A percentile compares a stretch with the other conserved stretches of the same genome.
phyloP scores from a whole-genome alignment of 2,797 vertebrate genomes.

The Diglossa cyanea region DNA sequence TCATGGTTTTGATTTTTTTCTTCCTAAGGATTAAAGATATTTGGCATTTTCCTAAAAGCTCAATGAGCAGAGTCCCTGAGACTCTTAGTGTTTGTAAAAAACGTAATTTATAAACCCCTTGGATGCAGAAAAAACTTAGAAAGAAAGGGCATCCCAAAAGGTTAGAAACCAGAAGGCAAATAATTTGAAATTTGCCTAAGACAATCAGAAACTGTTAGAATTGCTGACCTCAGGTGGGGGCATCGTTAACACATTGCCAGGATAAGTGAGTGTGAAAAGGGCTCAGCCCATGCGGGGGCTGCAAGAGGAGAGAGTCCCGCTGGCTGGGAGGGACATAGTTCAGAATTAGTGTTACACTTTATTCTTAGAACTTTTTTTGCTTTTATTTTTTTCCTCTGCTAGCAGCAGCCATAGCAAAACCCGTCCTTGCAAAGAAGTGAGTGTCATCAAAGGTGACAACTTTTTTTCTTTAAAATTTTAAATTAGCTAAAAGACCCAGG shows the following conservation, averaged over 20 bases:
- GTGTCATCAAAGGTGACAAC: background rate
- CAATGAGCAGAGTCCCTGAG: background rate
- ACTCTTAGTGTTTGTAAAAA: background rate
- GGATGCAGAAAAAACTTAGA: background rate
- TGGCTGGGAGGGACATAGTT: background rate
- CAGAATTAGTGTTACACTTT: background rate
- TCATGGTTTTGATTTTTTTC: background rate
- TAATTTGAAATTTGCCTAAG: background rate
- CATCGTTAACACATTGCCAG: background rate
- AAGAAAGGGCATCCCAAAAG: background rate
- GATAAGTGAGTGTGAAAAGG: background rate
- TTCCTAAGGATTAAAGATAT: background rate
- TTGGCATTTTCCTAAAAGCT: background rate
- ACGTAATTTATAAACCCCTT: background rate
- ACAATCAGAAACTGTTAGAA: background rate
- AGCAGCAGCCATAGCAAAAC: background rate
- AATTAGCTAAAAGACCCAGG: background rate
- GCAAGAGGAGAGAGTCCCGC: background rate
- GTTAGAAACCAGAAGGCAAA: background rate
- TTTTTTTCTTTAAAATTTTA: background rate
- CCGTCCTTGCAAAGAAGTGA: background rate
- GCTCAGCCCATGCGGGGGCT: background rate
- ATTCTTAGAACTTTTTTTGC: background rate
- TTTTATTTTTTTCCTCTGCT: accelerated
- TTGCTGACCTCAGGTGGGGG: background rate